A percentile compares a stretch with the other conserved stretches of the same genome.
phyloP scores from a whole-genome alignment of 35 echinoderm and acorn worm genomes.

The Lytechinus pictus region DNA sequence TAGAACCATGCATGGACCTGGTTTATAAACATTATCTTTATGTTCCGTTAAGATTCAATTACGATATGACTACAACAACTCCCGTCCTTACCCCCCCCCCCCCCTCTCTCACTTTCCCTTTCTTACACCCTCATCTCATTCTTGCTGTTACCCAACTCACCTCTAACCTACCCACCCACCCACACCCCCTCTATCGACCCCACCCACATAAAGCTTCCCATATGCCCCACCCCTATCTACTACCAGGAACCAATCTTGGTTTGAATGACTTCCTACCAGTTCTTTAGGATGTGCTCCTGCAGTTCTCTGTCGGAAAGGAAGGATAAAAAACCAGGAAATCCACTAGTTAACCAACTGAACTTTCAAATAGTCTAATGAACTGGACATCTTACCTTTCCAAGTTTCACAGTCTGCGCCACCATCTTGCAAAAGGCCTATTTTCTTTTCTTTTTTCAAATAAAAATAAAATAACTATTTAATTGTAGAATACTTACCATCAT shows the following conservation, averaged over 20 bases:
- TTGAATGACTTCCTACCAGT: neutral
- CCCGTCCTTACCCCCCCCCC: too few relatives aligned
- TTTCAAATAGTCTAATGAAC: neutral
- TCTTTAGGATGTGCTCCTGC: neutral
- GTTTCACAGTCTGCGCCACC: neutral
- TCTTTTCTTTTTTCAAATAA: too few relatives aligned
- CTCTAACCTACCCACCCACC: neutral
- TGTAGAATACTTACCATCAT: too few relatives aligned
- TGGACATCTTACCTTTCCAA: too few relatives aligned
- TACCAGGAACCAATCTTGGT: neutral
- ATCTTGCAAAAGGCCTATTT: too few relatives aligned
- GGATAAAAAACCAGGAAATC: neutral
- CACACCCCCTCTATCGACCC: neutral
- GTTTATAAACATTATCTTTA: too few relatives aligned
- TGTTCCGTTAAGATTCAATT: too few relatives aligned
- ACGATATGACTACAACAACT: too few relatives aligned
- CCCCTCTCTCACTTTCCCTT: neutral
- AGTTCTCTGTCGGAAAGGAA: neutral
- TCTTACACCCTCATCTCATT: neutral
- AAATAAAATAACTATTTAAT: too few relatives aligned
- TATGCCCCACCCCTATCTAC: neutral
- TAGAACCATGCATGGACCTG: too few relatives aligned
- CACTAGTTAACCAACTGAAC: neutral
- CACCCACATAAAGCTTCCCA: neutral
- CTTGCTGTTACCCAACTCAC: neutral